Evolutionary conservation across 2,113 vertebrate genomes (phyloP).

Genomic region (Peucedramus taeniatus): DNA sequence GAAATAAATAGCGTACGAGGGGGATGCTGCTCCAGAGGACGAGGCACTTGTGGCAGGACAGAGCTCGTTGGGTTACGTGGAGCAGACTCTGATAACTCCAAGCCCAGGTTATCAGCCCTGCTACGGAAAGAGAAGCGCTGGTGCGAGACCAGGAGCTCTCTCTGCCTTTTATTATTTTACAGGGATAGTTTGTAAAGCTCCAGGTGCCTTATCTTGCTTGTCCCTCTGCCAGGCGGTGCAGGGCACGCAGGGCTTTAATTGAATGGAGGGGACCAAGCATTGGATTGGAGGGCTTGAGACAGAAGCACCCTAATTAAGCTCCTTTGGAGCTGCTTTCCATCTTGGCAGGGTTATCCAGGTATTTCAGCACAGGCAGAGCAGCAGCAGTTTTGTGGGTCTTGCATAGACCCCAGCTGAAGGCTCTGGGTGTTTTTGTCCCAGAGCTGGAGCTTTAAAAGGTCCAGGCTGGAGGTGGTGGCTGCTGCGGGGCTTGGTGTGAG

Average conservation of each 20-base stretch:
- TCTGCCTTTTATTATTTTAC: slow-evolving; percentile 20
- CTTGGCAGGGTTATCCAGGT: neutral
- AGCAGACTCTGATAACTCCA: neutral
- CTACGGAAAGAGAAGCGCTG: neutral
- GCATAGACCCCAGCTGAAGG: neutral
- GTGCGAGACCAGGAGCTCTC: neutral
- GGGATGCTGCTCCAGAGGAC: slow-evolving; percentile 17
- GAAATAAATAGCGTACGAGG: slow-evolving; percentile 58
- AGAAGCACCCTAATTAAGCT: neutral
- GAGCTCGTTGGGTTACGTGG: neutral
- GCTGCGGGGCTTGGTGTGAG: neutral
- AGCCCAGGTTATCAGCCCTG: neutral
- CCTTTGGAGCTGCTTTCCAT: neutral
- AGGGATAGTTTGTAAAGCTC: neutral
- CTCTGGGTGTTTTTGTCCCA: neutral
- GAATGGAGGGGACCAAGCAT: neutral
- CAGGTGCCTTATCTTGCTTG: slow-evolving; percentile 32
- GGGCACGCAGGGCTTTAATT: neutral
- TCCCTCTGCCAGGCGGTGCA: neutral
- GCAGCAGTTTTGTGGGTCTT: neutral
- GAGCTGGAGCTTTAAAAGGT: neutral
- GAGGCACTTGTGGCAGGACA: neutral
- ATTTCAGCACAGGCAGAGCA: neutral
- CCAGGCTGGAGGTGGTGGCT: neutral
- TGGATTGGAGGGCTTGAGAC: neutral